Evolutionary conservation across 2,888 invertebrate genomes (phyloP).

Genomic region (Hyposoter dolosus): DNA sequence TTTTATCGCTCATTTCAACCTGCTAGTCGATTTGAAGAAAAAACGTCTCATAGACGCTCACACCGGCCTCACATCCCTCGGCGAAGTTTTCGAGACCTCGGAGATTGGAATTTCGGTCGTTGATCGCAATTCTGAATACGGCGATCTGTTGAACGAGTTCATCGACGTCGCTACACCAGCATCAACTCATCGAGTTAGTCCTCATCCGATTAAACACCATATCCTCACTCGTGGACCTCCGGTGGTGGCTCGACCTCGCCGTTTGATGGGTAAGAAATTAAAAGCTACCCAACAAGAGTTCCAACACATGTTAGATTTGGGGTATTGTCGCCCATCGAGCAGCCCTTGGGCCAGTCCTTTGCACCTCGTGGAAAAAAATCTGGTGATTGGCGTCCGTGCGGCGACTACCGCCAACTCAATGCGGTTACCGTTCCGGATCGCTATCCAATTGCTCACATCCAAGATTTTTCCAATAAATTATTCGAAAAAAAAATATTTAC

Average conservation of each 20-base stretch:
- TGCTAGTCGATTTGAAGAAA: slow-evolving; percentile 60
- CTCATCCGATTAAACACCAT: slow-evolving; percentile 12
- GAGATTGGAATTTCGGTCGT: slow-evolving; percentile 9
- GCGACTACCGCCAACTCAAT: too few species aligned
- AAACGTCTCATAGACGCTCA: slow-evolving; percentile 40
- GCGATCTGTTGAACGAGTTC: background rate
- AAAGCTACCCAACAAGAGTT: slow-evolving; percentile 57
- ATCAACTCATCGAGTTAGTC: background rate
- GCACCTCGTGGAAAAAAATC: slow-evolving; percentile 41
- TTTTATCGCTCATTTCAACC: slow-evolving; percentile 51
- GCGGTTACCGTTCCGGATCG: too few species aligned
- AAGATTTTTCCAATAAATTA: too few species aligned
- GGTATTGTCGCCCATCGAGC: slow-evolving; percentile 70
- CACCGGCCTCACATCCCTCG: slow-evolving; percentile 15
- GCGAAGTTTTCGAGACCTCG: background rate
- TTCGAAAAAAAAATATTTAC: too few species aligned
- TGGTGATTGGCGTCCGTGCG: background rate
- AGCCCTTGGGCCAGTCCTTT: slow-evolving; percentile 72
- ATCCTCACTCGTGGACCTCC: slow-evolving; percentile 26
- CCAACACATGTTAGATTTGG: slow-evolving; percentile 65
- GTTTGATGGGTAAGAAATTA: slow-evolving; percentile 16
- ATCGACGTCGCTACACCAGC: slow-evolving; percentile 9
- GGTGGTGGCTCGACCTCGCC: slow-evolving; percentile 15
- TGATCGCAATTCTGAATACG: background rate
- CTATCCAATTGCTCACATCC: too few species aligned